Percentiles rank a stretch among this genome's conserved stretches.
Conservation (phyloP, 2,113 vertebrate genomes). For the Centropristis striata region DNA sequence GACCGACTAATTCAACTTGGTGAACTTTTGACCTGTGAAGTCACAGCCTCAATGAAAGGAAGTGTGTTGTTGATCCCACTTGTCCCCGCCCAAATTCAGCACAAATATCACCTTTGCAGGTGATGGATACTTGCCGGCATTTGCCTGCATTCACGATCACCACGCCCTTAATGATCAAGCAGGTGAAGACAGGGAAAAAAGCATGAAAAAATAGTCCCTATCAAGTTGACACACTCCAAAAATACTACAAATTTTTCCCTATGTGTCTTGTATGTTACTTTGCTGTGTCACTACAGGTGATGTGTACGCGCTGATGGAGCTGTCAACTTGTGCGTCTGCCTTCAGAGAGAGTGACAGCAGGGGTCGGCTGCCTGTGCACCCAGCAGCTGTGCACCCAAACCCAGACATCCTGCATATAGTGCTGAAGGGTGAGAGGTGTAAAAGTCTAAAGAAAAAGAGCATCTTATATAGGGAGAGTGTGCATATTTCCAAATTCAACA, state of each 20-base stretch:
- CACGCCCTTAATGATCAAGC: no score
- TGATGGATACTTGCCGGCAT: no score
- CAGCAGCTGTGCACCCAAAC: constrained; percentile 83
- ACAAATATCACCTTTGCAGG: no score
- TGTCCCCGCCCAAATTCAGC: no score
- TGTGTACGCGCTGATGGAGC: constrained; percentile 81
- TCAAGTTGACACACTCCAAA: neutral
- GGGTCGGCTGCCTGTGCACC: constrained; percentile 88
- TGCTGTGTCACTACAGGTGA: constrained; percentile 79
- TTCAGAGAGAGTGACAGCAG: constrained; percentile 88
- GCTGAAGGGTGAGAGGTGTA: constrained; percentile 84
- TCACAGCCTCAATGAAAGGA: no score
- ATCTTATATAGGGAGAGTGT: neutral
- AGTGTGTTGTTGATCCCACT: no score
- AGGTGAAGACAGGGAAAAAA: no score
- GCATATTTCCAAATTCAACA: neutral
- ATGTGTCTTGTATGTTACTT: neutral
- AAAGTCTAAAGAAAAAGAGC: neutral
- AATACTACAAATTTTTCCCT: neutral
- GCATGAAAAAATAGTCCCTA: no score
- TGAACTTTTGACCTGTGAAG: no score
- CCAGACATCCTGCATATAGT: constrained; percentile 84
- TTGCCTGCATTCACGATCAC: no score
- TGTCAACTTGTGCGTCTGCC: constrained; percentile 79
- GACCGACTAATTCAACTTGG: no score